Percentiles rank a stretch among this genome's conserved stretches.
These are phyloP conservation scores for Drosophila melanosoma DNA, from an alignment of 2,888 invertebrate species.

Conservation along the genomic window DNA sequence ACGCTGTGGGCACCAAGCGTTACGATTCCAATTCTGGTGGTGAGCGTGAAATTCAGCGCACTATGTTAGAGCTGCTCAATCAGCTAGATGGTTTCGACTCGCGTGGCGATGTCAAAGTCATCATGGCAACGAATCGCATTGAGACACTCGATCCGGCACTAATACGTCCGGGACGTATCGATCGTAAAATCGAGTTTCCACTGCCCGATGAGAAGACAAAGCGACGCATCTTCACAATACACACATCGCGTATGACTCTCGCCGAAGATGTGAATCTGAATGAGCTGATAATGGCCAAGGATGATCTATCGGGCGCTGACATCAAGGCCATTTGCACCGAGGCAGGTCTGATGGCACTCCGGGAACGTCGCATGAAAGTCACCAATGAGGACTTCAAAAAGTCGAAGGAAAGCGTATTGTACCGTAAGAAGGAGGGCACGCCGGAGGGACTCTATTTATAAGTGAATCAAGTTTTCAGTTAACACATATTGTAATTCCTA, in stretches of 20 bases:
- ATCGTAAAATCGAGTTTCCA: conserved; percentile 99
- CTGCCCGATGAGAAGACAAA: conserved; percentile 99
- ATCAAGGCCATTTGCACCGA: conserved; percentile 99
- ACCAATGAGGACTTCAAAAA: conserved; percentile 99
- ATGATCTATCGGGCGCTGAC: conserved; percentile 99
- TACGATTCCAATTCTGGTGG: conserved; percentile 99
- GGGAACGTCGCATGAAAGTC: conserved; percentile 99
- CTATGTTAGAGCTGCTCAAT: conserved; percentile 99
- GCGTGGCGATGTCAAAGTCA: conserved; percentile 97
- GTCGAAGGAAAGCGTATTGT: conserved; percentile 99
- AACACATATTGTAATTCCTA: conserved; percentile 66
- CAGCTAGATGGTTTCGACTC: conserved; percentile 99
- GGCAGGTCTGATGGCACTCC: conserved; percentile 98
- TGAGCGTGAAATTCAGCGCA: conserved; percentile 99
- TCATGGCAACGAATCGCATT: conserved; percentile 99
- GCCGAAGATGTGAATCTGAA: conserved; percentile 98
- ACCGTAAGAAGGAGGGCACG: conserved; percentile 99
- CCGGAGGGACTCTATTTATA: conserved; percentile 99
- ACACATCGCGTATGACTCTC: conserved; percentile 99
- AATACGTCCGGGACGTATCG: conserved; percentile 99
- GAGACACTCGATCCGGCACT: conserved; percentile 99
- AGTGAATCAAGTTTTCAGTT: conserved; percentile 80
- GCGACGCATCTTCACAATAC: conserved; percentile 97
- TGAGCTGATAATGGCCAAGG: conserved; percentile 99
- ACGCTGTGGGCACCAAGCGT: conserved; percentile 99